Base-by-base conservation (phyloP, 1,140 invertebrate genomes). In the Drosophila parabipectinata region DNA sequence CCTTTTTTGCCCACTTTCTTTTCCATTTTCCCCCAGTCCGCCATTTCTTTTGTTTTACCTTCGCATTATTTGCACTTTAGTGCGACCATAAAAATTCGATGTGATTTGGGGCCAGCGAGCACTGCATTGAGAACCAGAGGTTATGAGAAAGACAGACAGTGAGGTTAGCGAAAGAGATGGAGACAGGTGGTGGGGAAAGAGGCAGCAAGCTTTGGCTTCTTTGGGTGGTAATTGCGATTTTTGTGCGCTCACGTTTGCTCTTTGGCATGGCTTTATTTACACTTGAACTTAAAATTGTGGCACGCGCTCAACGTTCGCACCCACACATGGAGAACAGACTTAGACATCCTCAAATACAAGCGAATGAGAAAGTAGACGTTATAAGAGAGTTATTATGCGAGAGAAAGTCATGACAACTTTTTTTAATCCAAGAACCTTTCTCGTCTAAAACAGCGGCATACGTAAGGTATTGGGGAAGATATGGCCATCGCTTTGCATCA, bases 261-360 rank as follows among this genome's bases (percentile, higher is more conserved):
- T 54, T 75, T 66, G 63, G 59, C 47, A 77, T 74, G 74, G 48
- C 79, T 82, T 75, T 83, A 83, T 82, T 82, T 83, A 83, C 74
- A 78, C 75, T 83, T 83, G 75, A 83, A 72, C 79, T 82, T 62
- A 56, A 79, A 82, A 79, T 83, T 68, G 71, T 59, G 60, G 71
- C 79, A 77, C 79, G 73, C 73, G 63, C 67, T 41, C 10, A 18
- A 41, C 28, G 26, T 37, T 7, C 5, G 26, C 47, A 55, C 59
- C 15, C 44, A 15, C 53, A 18, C 14, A 15, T 9, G 14, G 37
- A 39, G 28, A 64, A 47, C 2, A 21, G 21, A 21, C 55, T 28
- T 32, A 0, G 8, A 39, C 41, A 0, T 5, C 0, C 26, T 7
- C 26, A 28, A 3, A 28, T 7, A 5, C 26, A 28, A 28, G 26